phyloP scores from a whole-genome alignment of 2,797 vertebrate species.

The Moxostoma hubbsi region DNA sequence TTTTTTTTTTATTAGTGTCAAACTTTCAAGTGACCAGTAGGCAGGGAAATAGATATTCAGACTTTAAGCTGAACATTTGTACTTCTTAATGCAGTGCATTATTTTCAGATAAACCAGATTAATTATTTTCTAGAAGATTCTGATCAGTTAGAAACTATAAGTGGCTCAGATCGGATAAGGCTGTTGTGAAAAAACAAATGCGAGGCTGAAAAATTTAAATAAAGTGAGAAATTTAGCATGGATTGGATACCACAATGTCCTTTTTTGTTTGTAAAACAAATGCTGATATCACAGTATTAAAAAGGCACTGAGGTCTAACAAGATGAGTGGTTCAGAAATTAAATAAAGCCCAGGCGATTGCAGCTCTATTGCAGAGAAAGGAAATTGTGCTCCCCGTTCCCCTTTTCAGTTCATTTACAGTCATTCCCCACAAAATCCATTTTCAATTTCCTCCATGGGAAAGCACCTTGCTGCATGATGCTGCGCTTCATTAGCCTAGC shows the following conservation, averaged over 20 bases:
- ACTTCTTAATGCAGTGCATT: conserved; percentile 19
- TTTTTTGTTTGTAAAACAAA: conserved; percentile 43
- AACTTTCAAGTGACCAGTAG: neutral
- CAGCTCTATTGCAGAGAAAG: conserved; percentile 35
- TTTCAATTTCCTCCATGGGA: conserved; percentile 49
- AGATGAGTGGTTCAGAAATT: conserved; percentile 39
- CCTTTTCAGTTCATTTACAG: conserved; percentile 35
- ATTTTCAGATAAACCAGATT: conserved; percentile 41
- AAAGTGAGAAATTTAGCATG: conserved; percentile 9
- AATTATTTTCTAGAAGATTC: conserved; percentile 23
- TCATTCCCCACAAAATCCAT: conserved; percentile 50
- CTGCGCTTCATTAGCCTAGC: conserved; percentile 33
- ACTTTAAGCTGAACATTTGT: neutral
- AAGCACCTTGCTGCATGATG: conserved; percentile 4
- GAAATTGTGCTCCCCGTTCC: conserved; percentile 12
- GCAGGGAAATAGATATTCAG: neutral
- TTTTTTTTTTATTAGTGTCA: too few species aligned
- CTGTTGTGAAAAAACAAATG: neutral
- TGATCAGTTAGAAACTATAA: conserved; percentile 6
- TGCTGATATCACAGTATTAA: conserved; percentile 41
- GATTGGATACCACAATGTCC: conserved; percentile 9
- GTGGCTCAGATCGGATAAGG: neutral
- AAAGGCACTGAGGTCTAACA: conserved; percentile 32
- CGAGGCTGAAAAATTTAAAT: neutral
- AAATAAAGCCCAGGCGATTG: conserved; percentile 26